phyloP scores from a whole-genome alignment of 2,888 invertebrate genomes.

The Danaus chrysippus region DNA sequence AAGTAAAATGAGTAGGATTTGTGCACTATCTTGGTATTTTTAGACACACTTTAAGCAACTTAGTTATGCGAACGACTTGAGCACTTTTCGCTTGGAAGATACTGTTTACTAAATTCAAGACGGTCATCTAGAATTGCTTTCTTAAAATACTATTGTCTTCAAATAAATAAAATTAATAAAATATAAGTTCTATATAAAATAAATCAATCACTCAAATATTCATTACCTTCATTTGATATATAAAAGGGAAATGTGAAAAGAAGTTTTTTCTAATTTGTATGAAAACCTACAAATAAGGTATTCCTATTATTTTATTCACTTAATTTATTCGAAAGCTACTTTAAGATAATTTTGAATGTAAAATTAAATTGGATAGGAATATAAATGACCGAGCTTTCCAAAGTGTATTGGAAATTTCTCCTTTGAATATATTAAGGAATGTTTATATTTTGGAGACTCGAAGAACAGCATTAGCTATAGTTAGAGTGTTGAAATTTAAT shows the following conservation, averaged over 20 bases:
- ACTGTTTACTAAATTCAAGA: background rate
- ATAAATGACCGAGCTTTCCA: constrained; percentile 4
- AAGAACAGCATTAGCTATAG: constrained; percentile 1
- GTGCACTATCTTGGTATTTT: too few relatives aligned
- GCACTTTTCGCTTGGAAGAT: background rate
- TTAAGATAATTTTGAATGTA: constrained; percentile 7
- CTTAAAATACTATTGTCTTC: too few relatives aligned
- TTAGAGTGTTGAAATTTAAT: background rate
- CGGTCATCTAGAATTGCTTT: background rate
- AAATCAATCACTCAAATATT: too few relatives aligned
- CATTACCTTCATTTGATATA: too few relatives aligned
- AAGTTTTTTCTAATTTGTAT: background rate
- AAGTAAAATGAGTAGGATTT: too few relatives aligned
- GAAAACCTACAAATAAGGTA: background rate
- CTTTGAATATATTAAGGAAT: constrained; percentile 7
- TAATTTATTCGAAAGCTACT: constrained; percentile 5
- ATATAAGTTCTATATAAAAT: too few relatives aligned
- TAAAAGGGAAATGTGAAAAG: background rate
- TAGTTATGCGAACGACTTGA: constrained; percentile 1
- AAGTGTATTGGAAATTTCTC: constrained; percentile 6
- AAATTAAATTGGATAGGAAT: constrained; percentile 5
- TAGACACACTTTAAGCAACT: background rate
- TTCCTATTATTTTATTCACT: background rate
- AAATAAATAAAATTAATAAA: too few relatives aligned
- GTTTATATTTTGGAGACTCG: too few relatives aligned